Percentiles rank a stretch among this genome's conserved stretches.
Conservation (phyloP, 2,113 vertebrate species). For the Aptenodytes forsteri region DNA sequence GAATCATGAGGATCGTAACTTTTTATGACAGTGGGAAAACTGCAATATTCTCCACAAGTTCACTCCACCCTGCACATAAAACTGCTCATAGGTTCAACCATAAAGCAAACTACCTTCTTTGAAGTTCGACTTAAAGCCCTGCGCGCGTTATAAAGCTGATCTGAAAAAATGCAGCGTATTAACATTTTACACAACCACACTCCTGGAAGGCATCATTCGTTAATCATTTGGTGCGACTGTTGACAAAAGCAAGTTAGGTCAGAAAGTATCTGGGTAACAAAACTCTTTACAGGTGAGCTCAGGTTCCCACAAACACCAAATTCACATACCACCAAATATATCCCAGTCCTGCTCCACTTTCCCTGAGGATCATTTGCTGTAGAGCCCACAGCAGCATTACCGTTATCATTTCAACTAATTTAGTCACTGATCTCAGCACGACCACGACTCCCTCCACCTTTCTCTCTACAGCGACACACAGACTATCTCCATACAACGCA, state of each 20-base stretch:
- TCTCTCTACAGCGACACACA: accelerated
- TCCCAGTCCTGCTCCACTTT: background rate
- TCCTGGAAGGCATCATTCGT: background rate
- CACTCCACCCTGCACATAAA: conserved; percentile 55
- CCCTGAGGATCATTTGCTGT: background rate
- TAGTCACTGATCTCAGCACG: background rate
- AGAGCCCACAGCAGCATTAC: background rate
- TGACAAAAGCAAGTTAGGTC: background rate
- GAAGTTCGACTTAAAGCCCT: background rate
- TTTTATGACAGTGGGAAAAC: conserved; percentile 59
- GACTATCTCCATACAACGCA: background rate
- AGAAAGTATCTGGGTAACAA: background rate
- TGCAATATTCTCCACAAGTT: conserved; percentile 21
- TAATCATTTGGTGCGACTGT: background rate
- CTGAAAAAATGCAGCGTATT: background rate
- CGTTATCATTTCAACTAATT: background rate
- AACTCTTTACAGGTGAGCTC: background rate
- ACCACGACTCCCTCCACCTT: background rate
- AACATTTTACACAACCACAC: background rate
- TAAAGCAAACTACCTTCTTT: conserved; percentile 29
- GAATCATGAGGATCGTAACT: conserved; percentile 32
- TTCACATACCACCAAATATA: background rate
- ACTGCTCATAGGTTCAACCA: conserved; percentile 37
- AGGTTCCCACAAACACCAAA: background rate
- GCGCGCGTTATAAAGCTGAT: background rate